Evolutionary conservation across 2,797 vertebrate species (phyloP).

Genomic region (Heliangelus exortis): DNA sequence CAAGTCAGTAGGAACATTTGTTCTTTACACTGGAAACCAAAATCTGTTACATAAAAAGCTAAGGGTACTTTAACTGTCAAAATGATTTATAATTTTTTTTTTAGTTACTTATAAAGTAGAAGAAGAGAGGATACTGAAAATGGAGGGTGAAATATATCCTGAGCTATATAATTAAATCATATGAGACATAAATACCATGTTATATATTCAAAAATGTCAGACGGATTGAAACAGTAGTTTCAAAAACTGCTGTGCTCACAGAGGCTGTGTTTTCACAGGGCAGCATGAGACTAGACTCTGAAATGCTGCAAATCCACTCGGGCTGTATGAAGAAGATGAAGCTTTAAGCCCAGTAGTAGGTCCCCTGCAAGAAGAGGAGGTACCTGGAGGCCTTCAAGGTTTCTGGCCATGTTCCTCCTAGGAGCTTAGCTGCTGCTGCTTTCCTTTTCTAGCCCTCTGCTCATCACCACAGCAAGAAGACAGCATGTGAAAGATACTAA

Average conservation of each 20-base stretch:
- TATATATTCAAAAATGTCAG: not conserved
- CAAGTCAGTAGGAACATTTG: not conserved
- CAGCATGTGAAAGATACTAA: not conserved
- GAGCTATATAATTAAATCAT: not conserved
- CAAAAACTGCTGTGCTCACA: rapidly evolving
- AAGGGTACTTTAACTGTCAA: not conserved
- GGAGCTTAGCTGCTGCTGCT: not conserved
- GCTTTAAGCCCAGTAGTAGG: not conserved
- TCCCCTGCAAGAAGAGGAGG: not conserved
- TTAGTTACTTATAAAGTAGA: not conserved
- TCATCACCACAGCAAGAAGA: rapidly evolving
- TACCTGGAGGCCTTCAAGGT: no score
- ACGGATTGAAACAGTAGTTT: not conserved
- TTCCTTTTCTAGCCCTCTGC: not conserved
- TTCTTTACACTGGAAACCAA: not conserved
- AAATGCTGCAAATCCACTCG: not conserved
- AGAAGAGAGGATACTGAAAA: not conserved
- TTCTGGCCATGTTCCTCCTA: rapidly evolving
- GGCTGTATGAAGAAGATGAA: not conserved
- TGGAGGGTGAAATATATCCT: rapidly evolving
- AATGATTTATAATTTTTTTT: not conserved
- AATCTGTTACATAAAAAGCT: not conserved
- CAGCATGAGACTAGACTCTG: not conserved
- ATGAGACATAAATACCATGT: not conserved
- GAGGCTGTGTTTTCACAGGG: not conserved